These are phyloP conservation scores for Forbesichthys papilliferus DNA, from an alignment of 2,113 vertebrate genomes.

Conservation along the genomic window DNA sequence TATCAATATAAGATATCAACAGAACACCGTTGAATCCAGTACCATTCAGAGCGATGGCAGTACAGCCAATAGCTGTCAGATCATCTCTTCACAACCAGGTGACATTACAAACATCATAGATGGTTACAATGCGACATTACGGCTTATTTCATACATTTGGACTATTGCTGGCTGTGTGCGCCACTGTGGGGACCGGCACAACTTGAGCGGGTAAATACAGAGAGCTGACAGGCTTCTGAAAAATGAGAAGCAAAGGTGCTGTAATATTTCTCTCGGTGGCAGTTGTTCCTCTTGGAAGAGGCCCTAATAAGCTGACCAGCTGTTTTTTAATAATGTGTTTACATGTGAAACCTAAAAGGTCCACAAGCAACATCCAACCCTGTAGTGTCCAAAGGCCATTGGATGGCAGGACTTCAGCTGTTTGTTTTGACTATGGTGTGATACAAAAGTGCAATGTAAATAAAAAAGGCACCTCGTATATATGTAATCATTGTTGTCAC, in stretches of 20 bases:
- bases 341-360: slow-evolving; percentile 16
- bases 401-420: slow-evolving; percentile 36
- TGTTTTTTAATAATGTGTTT: slow-evolving; percentile 28
- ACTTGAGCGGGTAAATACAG: slow-evolving; percentile 54
- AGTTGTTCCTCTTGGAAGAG: slow-evolving; percentile 44
- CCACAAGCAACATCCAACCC: slow-evolving; percentile 22
- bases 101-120: slow-evolving; percentile 59
- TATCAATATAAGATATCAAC: slow-evolving; percentile 32
- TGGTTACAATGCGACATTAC: slow-evolving; percentile 59
- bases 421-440: slow-evolving; percentile 35
- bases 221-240: slow-evolving; percentile 76
- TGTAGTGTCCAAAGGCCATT: slow-evolving; percentile 48
- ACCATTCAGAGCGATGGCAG: slow-evolving; percentile 41
- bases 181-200: slow-evolving; percentile 35
- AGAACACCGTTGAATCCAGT: slow-evolving; percentile 29
- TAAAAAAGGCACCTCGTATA: slow-evolving; percentile 32
- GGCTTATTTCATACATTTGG: slow-evolving; percentile 42
- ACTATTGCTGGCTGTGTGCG: slow-evolving; percentile 41
- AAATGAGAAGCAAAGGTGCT: slow-evolving; percentile 79
- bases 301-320: slow-evolving; percentile 22
- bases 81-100: slow-evolving; percentile 50
- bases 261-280: slow-evolving; percentile 57
- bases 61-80: slow-evolving; percentile 37
- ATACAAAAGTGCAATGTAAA: slow-evolving; percentile 38
- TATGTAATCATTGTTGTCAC: slow-evolving; percentile 21